Evolutionary conservation across 92 coral and sea anemone genomes (phyloP).

Genomic region (Desmophyllum pertusum): DNA sequence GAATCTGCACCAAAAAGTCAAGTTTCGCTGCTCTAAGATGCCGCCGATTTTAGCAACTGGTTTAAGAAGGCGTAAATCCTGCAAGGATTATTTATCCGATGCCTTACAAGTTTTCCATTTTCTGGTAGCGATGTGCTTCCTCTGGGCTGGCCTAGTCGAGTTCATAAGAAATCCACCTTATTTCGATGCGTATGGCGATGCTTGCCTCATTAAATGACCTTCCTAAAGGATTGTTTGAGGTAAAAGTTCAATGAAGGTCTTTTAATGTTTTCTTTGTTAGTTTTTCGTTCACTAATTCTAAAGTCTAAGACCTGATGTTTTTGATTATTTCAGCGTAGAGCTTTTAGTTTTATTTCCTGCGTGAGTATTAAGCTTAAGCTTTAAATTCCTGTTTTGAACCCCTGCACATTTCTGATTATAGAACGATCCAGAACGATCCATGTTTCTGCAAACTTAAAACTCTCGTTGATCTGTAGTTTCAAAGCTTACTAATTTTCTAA

Average conservation of each 20-base stretch:
- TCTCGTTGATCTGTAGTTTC: no score
- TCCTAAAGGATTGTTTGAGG: conserved; percentile 89
- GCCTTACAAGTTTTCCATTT: conserved; percentile 77
- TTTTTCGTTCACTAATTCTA: background rate
- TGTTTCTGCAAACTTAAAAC: no score
- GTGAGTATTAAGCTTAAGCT: no score
- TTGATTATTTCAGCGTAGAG: no score
- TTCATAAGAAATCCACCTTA: conserved; percentile 90
- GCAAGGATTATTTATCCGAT: conserved; percentile 51
- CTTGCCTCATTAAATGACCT: conserved; percentile 71
- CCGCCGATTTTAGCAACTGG: conserved; percentile 65
- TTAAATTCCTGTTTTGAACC: no score
- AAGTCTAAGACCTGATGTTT: background rate
- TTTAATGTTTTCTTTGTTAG: background rate
- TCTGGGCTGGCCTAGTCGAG: conserved; percentile 92
- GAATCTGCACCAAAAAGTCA: background rate
- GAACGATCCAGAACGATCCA: no score
- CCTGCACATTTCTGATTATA: no score
- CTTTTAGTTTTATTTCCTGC: no score
- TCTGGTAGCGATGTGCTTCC: conserved; percentile 72
- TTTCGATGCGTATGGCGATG: conserved; percentile 98
- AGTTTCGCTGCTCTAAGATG: conserved; percentile 28
- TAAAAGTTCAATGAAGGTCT: conserved; percentile 24
- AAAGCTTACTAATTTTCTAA: no score
- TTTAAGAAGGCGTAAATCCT: conserved; percentile 44